Conservation (phyloP, 2,797 vertebrate species). For the Eremophila alpestris region DNA sequence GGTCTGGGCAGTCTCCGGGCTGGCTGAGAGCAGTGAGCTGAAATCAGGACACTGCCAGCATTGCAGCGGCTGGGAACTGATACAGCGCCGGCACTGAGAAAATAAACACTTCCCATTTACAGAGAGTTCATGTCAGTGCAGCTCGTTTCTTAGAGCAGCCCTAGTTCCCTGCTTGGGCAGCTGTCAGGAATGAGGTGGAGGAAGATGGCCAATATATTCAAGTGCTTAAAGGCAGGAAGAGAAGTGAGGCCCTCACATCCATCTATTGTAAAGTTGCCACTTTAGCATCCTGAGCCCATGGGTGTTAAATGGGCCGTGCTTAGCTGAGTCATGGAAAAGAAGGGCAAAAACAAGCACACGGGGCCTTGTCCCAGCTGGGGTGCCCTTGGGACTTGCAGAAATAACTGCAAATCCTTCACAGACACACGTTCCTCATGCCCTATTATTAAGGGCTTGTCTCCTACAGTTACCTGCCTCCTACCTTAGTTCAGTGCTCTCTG, state of each 20-base stretch:
- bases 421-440: not conserved
- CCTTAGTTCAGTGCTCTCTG: not conserved
- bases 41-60: not conserved
- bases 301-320: conserved; percentile 27
- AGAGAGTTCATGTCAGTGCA: conserved; percentile 36
- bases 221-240: conserved; percentile 64
- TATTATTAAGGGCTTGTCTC: not conserved
- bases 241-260: conserved; percentile 64
- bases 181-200: conserved; percentile 65
- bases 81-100: not conserved
- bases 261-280: conserved; percentile 71
- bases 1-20: not conserved
- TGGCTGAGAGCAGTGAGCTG: not conserved
- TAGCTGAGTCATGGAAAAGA: conserved; percentile 66
- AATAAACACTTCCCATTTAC: conserved; percentile 41
- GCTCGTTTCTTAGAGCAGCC: not conserved
- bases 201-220: conserved; percentile 63
- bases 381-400: conserved; percentile 19
- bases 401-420: not conserved
- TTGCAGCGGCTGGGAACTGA: not conserved
- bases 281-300: conserved; percentile 64
- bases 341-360: conserved; percentile 26
- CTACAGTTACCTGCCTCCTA: not conserved
- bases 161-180: conserved; percentile 46
- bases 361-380: not conserved